phyloP scores from a whole-genome alignment of 1,140 invertebrate genomes.

The Zaprionus inermis region DNA sequence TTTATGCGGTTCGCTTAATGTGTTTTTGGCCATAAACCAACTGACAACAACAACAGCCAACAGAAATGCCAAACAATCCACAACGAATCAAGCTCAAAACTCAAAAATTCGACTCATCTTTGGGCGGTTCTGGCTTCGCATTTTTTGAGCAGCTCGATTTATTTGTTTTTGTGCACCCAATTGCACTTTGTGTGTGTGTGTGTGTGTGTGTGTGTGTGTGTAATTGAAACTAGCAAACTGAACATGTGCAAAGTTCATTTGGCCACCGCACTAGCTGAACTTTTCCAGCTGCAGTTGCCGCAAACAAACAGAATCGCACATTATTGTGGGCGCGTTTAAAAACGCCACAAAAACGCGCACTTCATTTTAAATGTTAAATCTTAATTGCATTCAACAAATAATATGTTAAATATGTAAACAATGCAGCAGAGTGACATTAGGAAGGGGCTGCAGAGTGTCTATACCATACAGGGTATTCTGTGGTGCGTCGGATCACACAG shows the following conservation, averaged over 20 bases:
- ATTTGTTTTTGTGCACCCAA: constrained; percentile 73
- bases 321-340: constrained; percentile 15
- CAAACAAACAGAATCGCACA: constrained; percentile 3
- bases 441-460: background rate
- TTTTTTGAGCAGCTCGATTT: constrained; percentile 51
- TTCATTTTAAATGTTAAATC: constrained; percentile 7
- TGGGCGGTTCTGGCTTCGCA: background rate
- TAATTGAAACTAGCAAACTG: constrained; percentile 47
- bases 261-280: constrained; percentile 12
- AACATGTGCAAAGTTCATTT: constrained; percentile 46
- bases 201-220: constrained; percentile 16
- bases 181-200: constrained; percentile 59
- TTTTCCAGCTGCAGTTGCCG: background rate
- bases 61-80: constrained; percentile 48
- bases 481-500: background rate
- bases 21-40: constrained; percentile 82
- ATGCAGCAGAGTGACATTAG: background rate
- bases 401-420: background rate
- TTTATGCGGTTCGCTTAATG: constrained; percentile 82
- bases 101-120: constrained; percentile 5
- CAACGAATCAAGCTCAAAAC: constrained; percentile 30
- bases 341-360: constrained; percentile 30
- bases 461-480: background rate
- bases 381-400: background rate
- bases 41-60: constrained; percentile 48